A percentile compares a stretch with the other conserved stretches of the same genome.
phyloP scores from a whole-genome alignment of 37 sponge, comb jelly and placozoan species.

The Halichondria panicea region DNA sequence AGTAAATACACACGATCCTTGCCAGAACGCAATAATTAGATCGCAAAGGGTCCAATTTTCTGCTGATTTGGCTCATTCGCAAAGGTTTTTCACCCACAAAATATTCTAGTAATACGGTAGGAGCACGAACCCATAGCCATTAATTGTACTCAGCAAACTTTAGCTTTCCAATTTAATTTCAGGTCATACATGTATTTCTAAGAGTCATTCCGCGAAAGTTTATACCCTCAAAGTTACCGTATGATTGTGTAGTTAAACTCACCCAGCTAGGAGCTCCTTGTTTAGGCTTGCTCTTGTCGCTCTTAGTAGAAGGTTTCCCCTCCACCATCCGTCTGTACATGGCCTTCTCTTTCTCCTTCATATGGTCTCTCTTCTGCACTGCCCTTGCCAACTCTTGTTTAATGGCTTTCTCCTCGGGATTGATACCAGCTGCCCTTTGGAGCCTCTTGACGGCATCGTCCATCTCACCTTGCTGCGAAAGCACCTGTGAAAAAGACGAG shows the following conservation, averaged over 20 bases:
- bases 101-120: no score
- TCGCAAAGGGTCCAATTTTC: no score
- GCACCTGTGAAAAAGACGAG: constrained; percentile 8
- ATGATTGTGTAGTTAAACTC: no score
- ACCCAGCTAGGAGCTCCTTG: constrained; percentile 3
- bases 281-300: not conserved
- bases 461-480: constrained; percentile 29
- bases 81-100: no score
- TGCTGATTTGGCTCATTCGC: no score
- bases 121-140: no score
- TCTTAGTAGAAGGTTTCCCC: constrained; percentile 6
- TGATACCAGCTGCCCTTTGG: constrained; percentile 41
- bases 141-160: not conserved
- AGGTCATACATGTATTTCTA: no score
- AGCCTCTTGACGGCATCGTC: constrained; percentile 39
- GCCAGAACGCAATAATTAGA: no score
- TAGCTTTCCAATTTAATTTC: not conserved
- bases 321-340: constrained; percentile 46
- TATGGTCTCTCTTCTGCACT: not conserved
- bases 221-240: no score
- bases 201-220: no score
- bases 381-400: constrained; percentile 2
- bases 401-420: constrained; percentile 60
- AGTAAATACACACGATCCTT: no score
- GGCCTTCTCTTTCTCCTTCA: constrained; percentile 24